Evolutionary conservation across 2,113 vertebrate genomes (phyloP).

Genomic region (Cairina moschata): DNA sequence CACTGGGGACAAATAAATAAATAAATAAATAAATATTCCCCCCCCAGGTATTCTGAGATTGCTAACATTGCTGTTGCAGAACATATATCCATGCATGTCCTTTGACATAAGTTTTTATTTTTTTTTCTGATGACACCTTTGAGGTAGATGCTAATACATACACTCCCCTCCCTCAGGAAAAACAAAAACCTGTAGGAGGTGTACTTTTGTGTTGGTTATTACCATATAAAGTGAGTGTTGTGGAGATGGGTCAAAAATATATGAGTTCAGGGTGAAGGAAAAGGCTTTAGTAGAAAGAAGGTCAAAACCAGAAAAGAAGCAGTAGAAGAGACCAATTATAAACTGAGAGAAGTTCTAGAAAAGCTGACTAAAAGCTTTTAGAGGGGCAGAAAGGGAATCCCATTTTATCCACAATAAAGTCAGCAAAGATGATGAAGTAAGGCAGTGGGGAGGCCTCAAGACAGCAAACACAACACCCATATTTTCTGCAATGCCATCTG

Average conservation of each 20-base stretch:
- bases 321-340: background rate
- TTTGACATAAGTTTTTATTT: background rate
- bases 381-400: background rate
- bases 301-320: background rate
- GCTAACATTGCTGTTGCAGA: background rate
- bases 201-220: background rate
- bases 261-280: background rate
- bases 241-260: background rate
- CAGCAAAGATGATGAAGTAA: background rate
- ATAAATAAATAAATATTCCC: background rate
- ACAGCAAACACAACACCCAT: background rate
- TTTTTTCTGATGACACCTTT: background rate
- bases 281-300: background rate
- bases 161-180: background rate
- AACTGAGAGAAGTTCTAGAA: background rate
- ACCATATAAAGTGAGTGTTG: background rate
- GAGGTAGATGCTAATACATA: background rate
- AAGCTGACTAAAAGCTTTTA: background rate
- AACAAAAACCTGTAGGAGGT: background rate
- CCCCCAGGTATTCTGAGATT: background rate
- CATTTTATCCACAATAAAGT: background rate
- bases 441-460: background rate
- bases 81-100: background rate
- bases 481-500: constrained; percentile 38
- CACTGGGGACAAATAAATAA: background rate